phyloP scores from a whole-genome alignment of 2,888 invertebrate genomes.

The Ectemnius cavifrons region DNA sequence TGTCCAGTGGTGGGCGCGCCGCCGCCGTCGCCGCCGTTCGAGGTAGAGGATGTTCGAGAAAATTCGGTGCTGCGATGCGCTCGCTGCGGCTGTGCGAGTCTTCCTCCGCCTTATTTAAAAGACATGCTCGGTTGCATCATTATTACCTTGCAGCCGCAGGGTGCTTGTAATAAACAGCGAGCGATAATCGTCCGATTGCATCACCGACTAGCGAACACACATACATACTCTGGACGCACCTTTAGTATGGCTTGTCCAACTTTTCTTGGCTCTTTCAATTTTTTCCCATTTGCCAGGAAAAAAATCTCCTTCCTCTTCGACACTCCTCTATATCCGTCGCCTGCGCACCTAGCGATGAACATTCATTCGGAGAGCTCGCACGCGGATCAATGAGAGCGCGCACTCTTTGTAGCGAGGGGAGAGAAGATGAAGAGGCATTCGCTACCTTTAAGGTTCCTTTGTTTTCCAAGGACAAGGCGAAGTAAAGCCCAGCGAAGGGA shows the following conservation, averaged over 20 bases:
- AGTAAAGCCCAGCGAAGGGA: constrained; percentile 47
- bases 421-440: constrained; percentile 43
- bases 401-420: constrained; percentile 23
- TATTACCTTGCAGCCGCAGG: neutral
- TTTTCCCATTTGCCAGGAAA: constrained; percentile 25
- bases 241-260: neutral
- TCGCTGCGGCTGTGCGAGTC: neutral
- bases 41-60: neutral
- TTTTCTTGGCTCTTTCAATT: neutral
- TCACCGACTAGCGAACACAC: constrained; percentile 9
- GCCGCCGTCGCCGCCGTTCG: neutral
- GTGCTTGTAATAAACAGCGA: constrained; percentile 9
- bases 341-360: constrained; percentile 24
- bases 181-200: constrained; percentile 13
- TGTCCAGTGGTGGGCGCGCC: no score
- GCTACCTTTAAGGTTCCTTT: constrained; percentile 50
- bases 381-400: constrained; percentile 51
- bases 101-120: neutral
- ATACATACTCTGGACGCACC: constrained; percentile 1
- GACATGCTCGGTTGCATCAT: neutral
- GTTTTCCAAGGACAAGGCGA: constrained; percentile 51
- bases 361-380: constrained; percentile 35
- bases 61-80: neutral
- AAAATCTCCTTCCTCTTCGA: constrained; percentile 10
- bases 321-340: neutral